Evolutionary conservation across 2,113 vertebrate species (phyloP), one percentile per base, ranked within the genome.

Genomic region (Coptodon rendalli): DNA sequence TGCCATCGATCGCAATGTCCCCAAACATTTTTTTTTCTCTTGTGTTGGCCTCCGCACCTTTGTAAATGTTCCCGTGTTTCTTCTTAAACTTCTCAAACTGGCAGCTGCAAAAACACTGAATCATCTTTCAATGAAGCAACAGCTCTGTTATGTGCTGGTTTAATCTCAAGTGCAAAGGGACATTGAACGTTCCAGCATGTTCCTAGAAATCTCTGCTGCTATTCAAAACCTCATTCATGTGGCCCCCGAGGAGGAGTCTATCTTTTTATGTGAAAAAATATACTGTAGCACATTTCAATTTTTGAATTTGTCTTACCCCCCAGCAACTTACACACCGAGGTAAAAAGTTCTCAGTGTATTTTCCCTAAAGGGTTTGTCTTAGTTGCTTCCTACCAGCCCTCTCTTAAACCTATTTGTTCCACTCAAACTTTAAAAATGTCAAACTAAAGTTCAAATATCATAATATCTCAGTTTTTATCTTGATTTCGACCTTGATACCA

Each of bases 91-190:
- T 38, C 34, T 66, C 81, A 53, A 57, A 80, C 76, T 56, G 84
- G 19, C 81, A 76, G 83, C 86, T 59, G n/a, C 73, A 80, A 89
- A 93, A 89, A 90, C 92, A 85, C 80, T 91, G 76, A 82, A 89
- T 88, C 92, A 89, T 86, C 50, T 88, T 89, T 93, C 73, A 81
- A 92, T 94, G 92, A 91, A 94, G 91, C 38, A 94, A 91, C 93
- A 92, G 89, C 63, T 94, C 92, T 59, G 86, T 80, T 84, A 86
- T 61, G 86, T 38, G 57, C 66, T 14, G 57, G 61, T 89, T 89
- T 86, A 80, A 79, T 86, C 90, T 89, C 89, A 88, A 87, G 89
- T 80, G 91, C 89, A 85, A 90, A 91, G 92, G 91, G 89, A 88
- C 92, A 90, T 22, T 24, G 87, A 87, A 87, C 73, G 57, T 90